Conservation (phyloP, 2,797 vertebrate genomes). For the Acanthis flammea region DNA sequence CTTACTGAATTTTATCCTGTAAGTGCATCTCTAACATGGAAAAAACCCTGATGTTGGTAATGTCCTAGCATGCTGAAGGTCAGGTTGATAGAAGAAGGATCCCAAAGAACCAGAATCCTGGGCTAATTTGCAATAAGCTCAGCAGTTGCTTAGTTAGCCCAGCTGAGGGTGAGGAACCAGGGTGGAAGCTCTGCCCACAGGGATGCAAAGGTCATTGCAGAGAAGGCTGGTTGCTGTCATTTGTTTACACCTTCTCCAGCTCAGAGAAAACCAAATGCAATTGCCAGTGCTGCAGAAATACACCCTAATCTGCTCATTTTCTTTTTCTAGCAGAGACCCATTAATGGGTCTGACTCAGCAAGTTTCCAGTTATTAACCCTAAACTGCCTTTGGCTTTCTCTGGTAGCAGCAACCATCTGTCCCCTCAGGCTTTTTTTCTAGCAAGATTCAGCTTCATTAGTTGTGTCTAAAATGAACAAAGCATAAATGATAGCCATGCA, state of each 20-base stretch:
- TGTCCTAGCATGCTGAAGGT: conserved; percentile 38
- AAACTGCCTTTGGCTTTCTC: neutral
- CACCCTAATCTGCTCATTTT: neutral
- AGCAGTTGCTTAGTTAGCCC: neutral
- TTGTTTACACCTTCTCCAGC: neutral
- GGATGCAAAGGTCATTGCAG: neutral
- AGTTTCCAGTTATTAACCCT: neutral
- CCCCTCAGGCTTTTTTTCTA: neutral
- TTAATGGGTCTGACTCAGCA: neutral
- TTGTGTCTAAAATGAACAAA: neutral
- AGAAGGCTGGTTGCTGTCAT: neutral
- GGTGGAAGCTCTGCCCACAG: neutral
- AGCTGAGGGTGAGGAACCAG: neutral
- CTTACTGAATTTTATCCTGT: conserved; percentile 5
- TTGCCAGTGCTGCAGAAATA: neutral
- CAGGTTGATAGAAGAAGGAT: neutral
- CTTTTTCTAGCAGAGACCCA: neutral
- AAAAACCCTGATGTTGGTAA: neutral
- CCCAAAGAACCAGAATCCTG: neutral
- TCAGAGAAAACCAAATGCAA: neutral
- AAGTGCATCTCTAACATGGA: neutral
- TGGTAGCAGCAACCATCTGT: neutral
- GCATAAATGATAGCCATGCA: neutral
- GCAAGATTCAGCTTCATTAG: neutral
- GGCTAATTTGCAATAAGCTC: neutral